Conservation (phyloP, 2,888 invertebrate genomes). For the Byasa hedistus region DNA sequence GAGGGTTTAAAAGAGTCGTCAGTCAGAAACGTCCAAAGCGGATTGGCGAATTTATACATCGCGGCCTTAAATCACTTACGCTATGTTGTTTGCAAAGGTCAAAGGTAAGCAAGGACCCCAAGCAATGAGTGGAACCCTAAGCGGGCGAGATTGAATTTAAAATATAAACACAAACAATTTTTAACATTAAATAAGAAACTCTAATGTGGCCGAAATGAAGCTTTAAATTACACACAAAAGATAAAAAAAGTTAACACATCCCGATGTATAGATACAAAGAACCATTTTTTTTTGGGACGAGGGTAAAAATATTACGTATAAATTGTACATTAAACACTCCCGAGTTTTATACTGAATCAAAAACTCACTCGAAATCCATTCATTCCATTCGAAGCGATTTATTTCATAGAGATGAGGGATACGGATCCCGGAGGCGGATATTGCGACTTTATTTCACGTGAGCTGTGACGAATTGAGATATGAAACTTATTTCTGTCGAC, state of each 20-base stretch:
- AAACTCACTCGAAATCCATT: neutral
- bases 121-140: neutral
- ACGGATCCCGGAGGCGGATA: conserved; percentile 36
- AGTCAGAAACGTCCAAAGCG: neutral
- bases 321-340: neutral
- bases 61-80: neutral
- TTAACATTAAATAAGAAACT: too few species aligned
- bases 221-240: too few species aligned
- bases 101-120: neutral
- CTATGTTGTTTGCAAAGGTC: neutral
- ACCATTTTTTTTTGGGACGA: too few species aligned
- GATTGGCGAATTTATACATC: neutral
- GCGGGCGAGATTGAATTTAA: neutral
- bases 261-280: too few species aligned
- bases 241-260: too few species aligned
- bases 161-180: conserved; percentile 1
- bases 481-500: conserved; percentile 30
- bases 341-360: neutral
- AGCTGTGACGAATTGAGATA: conserved; percentile 36
- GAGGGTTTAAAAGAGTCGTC: conserved; percentile 3
- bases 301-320: too few species aligned
- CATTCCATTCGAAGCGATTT: conserved; percentile 57
- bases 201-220: too few species aligned
- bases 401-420: conserved; percentile 55
- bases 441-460: conserved; percentile 40